A percentile compares a stretch with the other conserved stretches of the same genome.
These are phyloP conservation scores for Rhincodon typus DNA, from an alignment of 2,797 vertebrate species.

Conservation along the genomic window DNA sequence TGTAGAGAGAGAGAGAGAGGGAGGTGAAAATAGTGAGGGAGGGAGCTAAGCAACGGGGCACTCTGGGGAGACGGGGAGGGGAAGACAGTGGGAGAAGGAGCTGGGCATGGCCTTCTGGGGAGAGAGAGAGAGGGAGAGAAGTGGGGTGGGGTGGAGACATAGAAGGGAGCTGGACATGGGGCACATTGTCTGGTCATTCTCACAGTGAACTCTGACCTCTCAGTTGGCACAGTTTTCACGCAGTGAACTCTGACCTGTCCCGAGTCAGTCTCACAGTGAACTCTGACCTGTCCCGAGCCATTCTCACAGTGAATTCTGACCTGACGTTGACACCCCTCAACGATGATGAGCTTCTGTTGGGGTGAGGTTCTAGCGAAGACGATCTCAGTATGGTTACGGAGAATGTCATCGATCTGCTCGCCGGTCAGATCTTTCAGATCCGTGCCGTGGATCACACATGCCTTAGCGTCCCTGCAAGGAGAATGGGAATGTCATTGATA, in stretches of 20 bases:
- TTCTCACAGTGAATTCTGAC: conserved; percentile 67
- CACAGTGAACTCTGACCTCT: conserved; percentile 45
- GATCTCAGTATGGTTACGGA: conserved; percentile 87
- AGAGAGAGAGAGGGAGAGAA: no score
- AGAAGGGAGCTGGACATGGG: no score
- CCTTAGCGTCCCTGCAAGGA: conserved; percentile 76
- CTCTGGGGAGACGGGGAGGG: no score
- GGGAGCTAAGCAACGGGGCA: no score
- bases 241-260: conserved; percentile 66
- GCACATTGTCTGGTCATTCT: not conserved
- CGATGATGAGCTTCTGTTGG: not conserved
- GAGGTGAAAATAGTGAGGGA: no score
- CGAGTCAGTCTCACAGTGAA: conserved; percentile 68
- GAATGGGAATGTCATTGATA: no score
- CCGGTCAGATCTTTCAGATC: conserved; percentile 80
- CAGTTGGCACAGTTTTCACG: not conserved
- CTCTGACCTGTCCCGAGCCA: conserved; percentile 65
- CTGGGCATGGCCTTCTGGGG: no score
- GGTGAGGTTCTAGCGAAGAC: conserved; percentile 69
- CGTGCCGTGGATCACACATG: conserved; percentile 83
- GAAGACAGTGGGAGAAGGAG: no score
- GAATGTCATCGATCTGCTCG: conserved; percentile 83
- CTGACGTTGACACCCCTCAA: conserved; percentile 78
- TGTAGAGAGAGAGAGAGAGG: no score
- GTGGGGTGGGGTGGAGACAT: no score